Base-by-base conservation (phyloP, 2,888 invertebrate species). In the Perizoma affinitatum region DNA sequence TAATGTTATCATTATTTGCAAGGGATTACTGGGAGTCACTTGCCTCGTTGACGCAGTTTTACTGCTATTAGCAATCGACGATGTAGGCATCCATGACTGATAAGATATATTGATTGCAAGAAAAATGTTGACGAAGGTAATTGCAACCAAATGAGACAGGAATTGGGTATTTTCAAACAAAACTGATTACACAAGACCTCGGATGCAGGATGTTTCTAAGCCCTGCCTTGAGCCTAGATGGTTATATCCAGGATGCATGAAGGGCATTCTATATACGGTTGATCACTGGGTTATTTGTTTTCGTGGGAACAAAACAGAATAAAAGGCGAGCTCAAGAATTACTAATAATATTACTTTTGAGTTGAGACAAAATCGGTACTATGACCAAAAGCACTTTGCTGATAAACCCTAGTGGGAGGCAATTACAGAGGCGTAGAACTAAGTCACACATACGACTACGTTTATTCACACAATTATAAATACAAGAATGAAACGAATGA, bases 1-100 rank as follows among this genome's bases (percentile, higher is more conserved):
- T 34, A 60, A 52, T 59, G 67, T 63, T 67, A 67, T 63, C 65
- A 22, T 40, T 65, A 44, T 61, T 59, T 61, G 45, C 35, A 50
- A 43, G 45, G 40, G 42, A 57, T 63, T 61, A 56, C 53, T 48
- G 51, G 54, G 58, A 66, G 61, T 63, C 35, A 9, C 36, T 53
- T 45, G 40, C 47, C 54, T 48, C 40, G 41, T 58, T 58, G 51
- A 45, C 40, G 48, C 11, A 57, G 53, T 53, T 45, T 35, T 46
- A 4, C 53, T 33, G 42, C 44, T 56, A 22, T 43, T 56, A 45
- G 40, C 11, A 43, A 45, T 42, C 33, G 48, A 44, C 38, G 35
- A 45, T 49, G 49, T 42, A 41, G 35, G 51, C 34, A 58, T 61
- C 48, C 44, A 41, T 43, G 53, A 61, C 52, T 50, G 54, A 60